phyloP scores from a whole-genome alignment of 2,113 vertebrate species.

The Odontesthes bonariensis region DNA sequence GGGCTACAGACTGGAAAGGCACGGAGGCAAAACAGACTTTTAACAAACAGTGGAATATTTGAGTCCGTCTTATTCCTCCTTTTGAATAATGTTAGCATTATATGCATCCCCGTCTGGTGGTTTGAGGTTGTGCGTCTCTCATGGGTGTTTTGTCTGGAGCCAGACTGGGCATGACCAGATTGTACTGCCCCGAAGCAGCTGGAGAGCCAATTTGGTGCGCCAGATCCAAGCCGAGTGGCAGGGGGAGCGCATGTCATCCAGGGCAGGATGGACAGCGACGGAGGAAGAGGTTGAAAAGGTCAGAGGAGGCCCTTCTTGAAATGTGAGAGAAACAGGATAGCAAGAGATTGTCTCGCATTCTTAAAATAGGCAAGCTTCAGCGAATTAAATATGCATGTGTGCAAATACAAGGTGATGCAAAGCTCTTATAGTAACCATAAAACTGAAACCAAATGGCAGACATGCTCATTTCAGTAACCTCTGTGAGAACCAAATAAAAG shows the following conservation, averaged over 20 bases:
- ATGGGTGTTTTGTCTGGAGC: constrained; percentile 69
- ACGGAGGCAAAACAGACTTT: constrained; percentile 21
- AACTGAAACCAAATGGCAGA: constrained; percentile 37
- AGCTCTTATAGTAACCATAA: not conserved
- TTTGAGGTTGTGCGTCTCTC: constrained; percentile 54
- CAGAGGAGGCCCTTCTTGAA: constrained; percentile 19
- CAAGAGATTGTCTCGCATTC: constrained; percentile 1
- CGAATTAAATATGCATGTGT: no score
- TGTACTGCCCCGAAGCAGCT: constrained; percentile 61
- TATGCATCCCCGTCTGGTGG: constrained; percentile 47
- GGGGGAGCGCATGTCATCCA: constrained; percentile 29
- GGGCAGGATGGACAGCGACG: constrained; percentile 17
- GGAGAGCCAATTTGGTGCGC: constrained; percentile 47
- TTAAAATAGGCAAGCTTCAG: no score
- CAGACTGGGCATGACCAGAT: constrained; percentile 63
- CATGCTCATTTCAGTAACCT: constrained; percentile 38
- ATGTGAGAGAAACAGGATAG: constrained; percentile 23
- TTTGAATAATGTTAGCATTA: constrained; percentile 57
- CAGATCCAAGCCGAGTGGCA: constrained; percentile 36
- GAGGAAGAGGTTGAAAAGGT: not conserved
- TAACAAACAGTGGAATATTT: constrained; percentile 50
- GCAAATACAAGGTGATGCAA: constrained; percentile 5
- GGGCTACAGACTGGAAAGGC: constrained; percentile 1
- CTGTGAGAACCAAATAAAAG: constrained; percentile 39
- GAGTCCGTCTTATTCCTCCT: constrained; percentile 16